Evolutionary conservation across 2,113 vertebrate species (phyloP), one percentile per base, ranked within the genome.

Genomic region (Polyodon spathula): DNA sequence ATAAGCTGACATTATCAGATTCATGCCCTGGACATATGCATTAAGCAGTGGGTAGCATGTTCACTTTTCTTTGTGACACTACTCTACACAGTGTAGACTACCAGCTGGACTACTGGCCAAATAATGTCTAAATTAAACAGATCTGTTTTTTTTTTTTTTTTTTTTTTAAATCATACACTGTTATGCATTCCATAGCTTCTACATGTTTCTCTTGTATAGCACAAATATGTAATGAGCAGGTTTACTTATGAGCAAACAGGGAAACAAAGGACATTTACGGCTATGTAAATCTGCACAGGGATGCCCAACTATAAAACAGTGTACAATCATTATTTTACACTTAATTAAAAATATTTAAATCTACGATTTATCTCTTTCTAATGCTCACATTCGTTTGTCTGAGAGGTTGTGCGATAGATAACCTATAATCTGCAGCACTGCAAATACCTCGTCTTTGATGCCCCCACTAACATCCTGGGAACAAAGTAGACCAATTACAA

Each of bases 401-500:
- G 84, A 92, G 88, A 90, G 89, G 83, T 79, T 90, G 84, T 77
- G 85, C 84, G 86, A 89, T n/a, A n/a, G n/a, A n/a, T 80, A 90
- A 83, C 78, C 85, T 74, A 78, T 89, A 90, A 88, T 89, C 86
- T 82, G 76, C 84, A 76, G 90, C 84, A 75, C 89, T 84, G 91
- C 91, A 95, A 97, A 97, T 90, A 97, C 91, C 91, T 89, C 88
- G 90, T 89, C 78, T 95, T 89, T 95, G 90, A 97, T 94, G 91
- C 90, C 90, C 89, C 89, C 89, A 82, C 93, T 89, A 93, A 93
- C 93, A 90, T 94, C 88, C 89, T 80, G 85, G 91, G 92, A 95
- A 97, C 90, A 97, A 97, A 92, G 93, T 89, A 86, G 88, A 84
- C 90, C 92, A 92, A 95, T 97, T 97, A 96, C 93, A 97, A 97